Conservation (phyloP, 2,797 vertebrate species). For the Sebastes glaucus region DNA sequence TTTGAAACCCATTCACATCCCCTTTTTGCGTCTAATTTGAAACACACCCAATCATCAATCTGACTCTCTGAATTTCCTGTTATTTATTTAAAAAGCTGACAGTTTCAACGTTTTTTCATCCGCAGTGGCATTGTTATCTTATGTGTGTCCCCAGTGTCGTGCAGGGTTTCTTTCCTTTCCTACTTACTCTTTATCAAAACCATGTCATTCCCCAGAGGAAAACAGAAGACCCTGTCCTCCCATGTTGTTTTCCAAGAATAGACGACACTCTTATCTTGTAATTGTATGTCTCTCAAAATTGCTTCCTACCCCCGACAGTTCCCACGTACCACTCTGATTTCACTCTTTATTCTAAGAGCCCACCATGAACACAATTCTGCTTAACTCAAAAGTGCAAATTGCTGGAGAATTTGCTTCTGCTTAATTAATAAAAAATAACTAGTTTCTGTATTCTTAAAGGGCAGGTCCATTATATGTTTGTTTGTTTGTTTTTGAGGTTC, state of each 20-base stretch:
- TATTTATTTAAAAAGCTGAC: conserved; percentile 22
- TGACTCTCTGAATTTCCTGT: conserved; percentile 34
- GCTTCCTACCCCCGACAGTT: conserved; percentile 60
- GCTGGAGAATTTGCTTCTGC: not conserved
- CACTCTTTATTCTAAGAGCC: conserved; percentile 9
- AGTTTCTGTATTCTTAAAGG: not conserved
- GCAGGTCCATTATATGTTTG: not conserved
- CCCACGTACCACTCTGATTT: conserved; percentile 42
- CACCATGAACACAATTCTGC: conserved; percentile 9
- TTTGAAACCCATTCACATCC: conserved; percentile 2
- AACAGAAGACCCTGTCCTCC: conserved; percentile 47
- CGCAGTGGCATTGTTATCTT: conserved; percentile 42
- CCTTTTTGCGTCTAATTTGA: conserved; percentile 16
- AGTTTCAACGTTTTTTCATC: conserved; percentile 25
- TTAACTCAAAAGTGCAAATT: conserved; percentile 4
- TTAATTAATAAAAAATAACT: not conserved
- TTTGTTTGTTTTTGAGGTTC: not conserved
- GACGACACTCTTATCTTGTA: conserved; percentile 70
- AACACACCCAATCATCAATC: conserved; percentile 37
- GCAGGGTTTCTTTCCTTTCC: conserved; percentile 31
- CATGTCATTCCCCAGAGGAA: conserved; percentile 58
- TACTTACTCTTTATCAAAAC: conserved; percentile 60
- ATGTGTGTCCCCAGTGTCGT: conserved; percentile 25
- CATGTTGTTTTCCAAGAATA: conserved; percentile 65
- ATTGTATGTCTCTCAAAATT: conserved; percentile 64